Base-by-base conservation (phyloP, 2,888 invertebrate species). In the Cybosia mesomella region DNA sequence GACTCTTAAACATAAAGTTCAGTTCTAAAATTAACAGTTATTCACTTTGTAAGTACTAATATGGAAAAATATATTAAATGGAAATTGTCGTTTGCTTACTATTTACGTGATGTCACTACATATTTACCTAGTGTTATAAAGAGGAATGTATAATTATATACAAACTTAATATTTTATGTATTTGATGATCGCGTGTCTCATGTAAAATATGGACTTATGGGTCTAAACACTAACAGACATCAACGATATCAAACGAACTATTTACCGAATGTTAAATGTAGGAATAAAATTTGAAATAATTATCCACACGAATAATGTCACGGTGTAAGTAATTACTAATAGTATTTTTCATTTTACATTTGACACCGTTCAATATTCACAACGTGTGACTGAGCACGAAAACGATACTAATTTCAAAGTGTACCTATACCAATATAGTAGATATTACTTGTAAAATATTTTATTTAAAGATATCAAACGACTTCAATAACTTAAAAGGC, bases 261-360 rank as follows among this genome's bases (percentile, higher is more conserved):
- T 59, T 66, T 22, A 9, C 22, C n/a, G 21, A 49, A n/a, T 53
- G 49, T 39, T 24, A 32, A 39, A 18, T 15, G n/a, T 39, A 4
- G 15, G 21, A 66, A 21, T 24, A 39, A 15, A 39, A 24, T n/a
- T 13, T 24, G 15, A 53, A 65, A 32, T 34, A n/a, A 13, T 36
- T 24, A 36, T 21, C 9, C 18, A 1, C 66, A 66, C 21, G 66
- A 66, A 66, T 49, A 60, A 28, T 24, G 59, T 24, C 66, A 66
- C 39, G 28, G 66, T 24, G 22, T 1, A 11, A 62, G 21, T 62
- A 53, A 62, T 62, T 34, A 62, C 21, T 13, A 5, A 10, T 8
- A 49, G 5, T 32, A 49, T 32, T n/a, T n/a, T 61, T 9, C 3
- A 39, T 39, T 36, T 18, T 3, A 43, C 43, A 60, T 24, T 43